Conservation (phyloP, 2,888 invertebrate genomes). For the Drosophila parthenogenetica region DNA sequence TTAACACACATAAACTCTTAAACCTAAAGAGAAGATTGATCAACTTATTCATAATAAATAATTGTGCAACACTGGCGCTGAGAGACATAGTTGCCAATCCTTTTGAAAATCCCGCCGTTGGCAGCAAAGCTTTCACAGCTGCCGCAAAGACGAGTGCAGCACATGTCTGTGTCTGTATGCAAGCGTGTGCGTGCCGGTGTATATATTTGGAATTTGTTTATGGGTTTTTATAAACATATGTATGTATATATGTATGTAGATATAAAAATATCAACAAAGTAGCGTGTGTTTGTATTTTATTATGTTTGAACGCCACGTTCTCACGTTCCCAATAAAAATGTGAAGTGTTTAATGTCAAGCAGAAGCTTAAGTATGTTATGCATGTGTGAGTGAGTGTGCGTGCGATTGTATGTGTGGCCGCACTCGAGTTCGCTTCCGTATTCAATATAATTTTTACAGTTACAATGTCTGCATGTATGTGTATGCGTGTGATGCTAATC, state of each 20-base stretch:
- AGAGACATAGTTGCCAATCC: conserved; percentile 11
- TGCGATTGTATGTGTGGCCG: too few species aligned
- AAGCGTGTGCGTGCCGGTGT: conserved; percentile 1
- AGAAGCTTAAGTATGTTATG: neutral
- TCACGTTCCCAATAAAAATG: conserved; percentile 24
- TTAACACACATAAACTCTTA: too few species aligned
- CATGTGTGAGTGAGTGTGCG: conserved; percentile 12
- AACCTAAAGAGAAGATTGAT: neutral
- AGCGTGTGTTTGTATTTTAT: conserved; percentile 11
- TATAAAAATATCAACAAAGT: conserved; percentile 13
- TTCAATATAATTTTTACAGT: conserved; percentile 31
- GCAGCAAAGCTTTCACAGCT: conserved; percentile 34
- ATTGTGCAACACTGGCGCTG: conserved; percentile 5
- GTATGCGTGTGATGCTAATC: conserved; percentile 28
- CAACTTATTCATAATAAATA: neutral
- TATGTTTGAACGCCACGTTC: conserved; percentile 20
- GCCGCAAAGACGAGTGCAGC: neutral
- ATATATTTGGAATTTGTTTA: conserved; percentile 7
- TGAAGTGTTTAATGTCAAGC: conserved; percentile 14
- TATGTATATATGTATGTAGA: neutral
- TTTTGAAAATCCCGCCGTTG: conserved; percentile 12
- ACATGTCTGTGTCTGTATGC: neutral
- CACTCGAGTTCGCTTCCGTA: conserved; percentile 26
- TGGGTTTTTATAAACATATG: conserved; percentile 4
- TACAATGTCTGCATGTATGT: conserved; percentile 3